Evolutionary conservation across 2,113 vertebrate species (phyloP).

Genomic region (Antechinus flavipes): DNA sequence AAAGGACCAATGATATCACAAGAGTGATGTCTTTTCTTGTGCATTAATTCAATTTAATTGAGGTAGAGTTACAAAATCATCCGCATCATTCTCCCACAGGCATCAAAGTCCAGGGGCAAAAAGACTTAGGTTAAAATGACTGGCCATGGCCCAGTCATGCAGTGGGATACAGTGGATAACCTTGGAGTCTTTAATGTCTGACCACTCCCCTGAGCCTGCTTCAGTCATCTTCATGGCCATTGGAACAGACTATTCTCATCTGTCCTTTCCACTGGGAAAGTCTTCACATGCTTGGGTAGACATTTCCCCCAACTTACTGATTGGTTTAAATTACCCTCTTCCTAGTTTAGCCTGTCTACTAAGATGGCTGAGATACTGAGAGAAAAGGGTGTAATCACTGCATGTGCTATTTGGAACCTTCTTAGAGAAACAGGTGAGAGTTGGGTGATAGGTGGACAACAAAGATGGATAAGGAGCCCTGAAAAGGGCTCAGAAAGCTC

Average conservation of each 20-base stretch:
- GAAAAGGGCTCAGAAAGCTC: too few relatives aligned
- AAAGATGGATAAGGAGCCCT: too few relatives aligned
- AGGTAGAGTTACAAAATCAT: neutral
- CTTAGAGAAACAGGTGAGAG: too few relatives aligned
- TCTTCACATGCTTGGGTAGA: neutral
- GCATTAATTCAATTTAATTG: neutral
- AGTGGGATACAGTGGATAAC: neutral
- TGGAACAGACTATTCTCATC: neutral
- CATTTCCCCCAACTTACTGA: neutral
- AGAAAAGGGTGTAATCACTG: too few relatives aligned
- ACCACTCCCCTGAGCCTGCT: neutral
- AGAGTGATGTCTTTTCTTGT: neutral
- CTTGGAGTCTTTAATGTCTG: neutral
- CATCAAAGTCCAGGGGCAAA: neutral
- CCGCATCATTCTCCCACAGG: neutral
- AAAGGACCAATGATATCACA: neutral
- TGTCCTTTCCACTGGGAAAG: neutral
- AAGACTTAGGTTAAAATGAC: neutral
- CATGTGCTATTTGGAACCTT: too few relatives aligned
- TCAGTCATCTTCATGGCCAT: neutral
- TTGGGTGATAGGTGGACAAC: too few relatives aligned
- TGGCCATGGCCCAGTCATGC: neutral
- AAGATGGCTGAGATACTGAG: too few relatives aligned
- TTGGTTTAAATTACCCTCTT: neutral
- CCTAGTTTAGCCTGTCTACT: neutral